phyloP scores from a whole-genome alignment of 2,797 vertebrate genomes.

The Sebastes matsubarae region DNA sequence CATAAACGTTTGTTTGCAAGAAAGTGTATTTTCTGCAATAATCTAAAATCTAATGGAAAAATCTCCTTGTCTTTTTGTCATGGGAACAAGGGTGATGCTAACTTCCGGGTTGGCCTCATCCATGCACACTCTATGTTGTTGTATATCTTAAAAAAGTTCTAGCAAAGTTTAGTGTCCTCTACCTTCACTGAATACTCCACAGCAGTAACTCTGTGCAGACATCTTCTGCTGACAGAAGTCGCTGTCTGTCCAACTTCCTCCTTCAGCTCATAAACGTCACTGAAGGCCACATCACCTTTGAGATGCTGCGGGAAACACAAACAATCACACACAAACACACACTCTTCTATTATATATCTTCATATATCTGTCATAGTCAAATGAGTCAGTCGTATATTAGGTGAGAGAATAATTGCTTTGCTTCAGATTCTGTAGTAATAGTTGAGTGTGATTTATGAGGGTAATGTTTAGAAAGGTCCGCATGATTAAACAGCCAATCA shows the following conservation, averaged over 20 bases:
- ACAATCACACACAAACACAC: background rate
- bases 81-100: too few species aligned
- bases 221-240: constrained; percentile 89
- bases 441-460: constrained; percentile 10
- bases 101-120: too few species aligned
- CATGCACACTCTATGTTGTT: background rate
- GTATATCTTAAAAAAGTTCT: background rate
- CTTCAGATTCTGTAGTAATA: background rate
- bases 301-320: constrained; percentile 83
- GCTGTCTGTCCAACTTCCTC: constrained; percentile 91
- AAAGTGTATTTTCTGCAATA: too few species aligned
- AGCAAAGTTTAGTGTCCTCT: constrained; percentile 4
- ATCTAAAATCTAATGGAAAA: too few species aligned
- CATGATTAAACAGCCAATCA: constrained; percentile 4
- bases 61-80: too few species aligned
- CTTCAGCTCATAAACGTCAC: constrained; percentile 92
- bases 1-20: too few species aligned
- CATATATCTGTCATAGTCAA: background rate
- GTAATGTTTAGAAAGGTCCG: constrained; percentile 7
- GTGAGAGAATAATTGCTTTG: background rate
- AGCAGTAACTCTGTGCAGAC: constrained; percentile 91
- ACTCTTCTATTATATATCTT: background rate
- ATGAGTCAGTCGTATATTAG: background rate
- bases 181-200: constrained; percentile 97
- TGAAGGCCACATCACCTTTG: constrained; percentile 90